A percentile compares a stretch with the other conserved stretches of the same genome.
phyloP scores from a whole-genome alignment of 2,888 invertebrate species.

The Chymomyza amoena region DNA sequence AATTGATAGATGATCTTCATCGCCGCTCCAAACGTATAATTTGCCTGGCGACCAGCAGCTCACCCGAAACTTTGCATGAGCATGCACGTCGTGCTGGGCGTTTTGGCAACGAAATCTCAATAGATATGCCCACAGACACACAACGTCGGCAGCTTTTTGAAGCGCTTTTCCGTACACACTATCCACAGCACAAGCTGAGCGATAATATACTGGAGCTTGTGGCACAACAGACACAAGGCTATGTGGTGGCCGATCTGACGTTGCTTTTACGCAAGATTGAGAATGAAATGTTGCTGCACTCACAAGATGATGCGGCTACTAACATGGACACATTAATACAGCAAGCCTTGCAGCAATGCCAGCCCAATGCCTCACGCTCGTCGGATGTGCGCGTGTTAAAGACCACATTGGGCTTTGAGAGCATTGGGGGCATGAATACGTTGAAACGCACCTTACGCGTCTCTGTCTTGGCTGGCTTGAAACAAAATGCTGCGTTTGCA shows the following conservation, averaged over 20 bases:
- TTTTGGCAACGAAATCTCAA: slow-evolving; percentile 80
- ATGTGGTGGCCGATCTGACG: slow-evolving; percentile 81
- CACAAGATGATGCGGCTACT: background rate
- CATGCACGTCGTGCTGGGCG: slow-evolving; percentile 80
- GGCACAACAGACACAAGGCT: slow-evolving; percentile 81
- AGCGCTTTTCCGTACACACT: slow-evolving; percentile 52
- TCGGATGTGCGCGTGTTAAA: slow-evolving; percentile 78
- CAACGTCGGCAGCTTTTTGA: slow-evolving; percentile 79
- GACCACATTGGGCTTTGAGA: slow-evolving; percentile 78
- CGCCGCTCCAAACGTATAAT: slow-evolving; percentile 74
- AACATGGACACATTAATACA: slow-evolving; percentile 33
- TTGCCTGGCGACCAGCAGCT: slow-evolving; percentile 81
- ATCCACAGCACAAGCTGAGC: slow-evolving; percentile 20
- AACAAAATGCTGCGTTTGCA: slow-evolving; percentile 80
- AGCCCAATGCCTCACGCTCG: slow-evolving; percentile 78
- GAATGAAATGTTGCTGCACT: slow-evolving; percentile 49
- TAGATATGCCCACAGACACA: slow-evolving; percentile 79
- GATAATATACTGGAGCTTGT: slow-evolving; percentile 61
- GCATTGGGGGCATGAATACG: slow-evolving; percentile 81
- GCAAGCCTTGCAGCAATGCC: slow-evolving; percentile 39
- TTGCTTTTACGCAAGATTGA: slow-evolving; percentile 78
- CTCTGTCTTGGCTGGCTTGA: slow-evolving; percentile 81
- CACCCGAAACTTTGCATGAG: slow-evolving; percentile 79
- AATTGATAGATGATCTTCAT: slow-evolving; percentile 79
- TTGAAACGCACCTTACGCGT: slow-evolving; percentile 80